phyloP scores from a whole-genome alignment of 2,888 invertebrate species.

The Rhopalosiphum nymphaeae region DNA sequence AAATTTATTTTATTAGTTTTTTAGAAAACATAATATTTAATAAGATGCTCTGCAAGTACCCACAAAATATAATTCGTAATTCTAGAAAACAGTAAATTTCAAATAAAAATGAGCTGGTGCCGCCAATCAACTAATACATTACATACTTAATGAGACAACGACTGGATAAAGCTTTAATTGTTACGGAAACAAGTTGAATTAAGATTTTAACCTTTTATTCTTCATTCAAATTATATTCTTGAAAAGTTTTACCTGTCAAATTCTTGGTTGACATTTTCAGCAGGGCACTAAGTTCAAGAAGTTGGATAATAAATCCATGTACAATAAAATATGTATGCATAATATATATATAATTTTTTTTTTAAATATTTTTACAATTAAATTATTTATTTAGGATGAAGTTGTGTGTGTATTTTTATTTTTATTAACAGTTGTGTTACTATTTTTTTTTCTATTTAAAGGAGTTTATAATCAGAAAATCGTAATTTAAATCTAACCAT shows the following conservation, averaged over 20 bases:
- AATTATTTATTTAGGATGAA: background rate
- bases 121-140: constrained; percentile 34
- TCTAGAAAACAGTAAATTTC: background rate
- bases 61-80: constrained; percentile 15
- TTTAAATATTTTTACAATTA: background rate
- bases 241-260: constrained; percentile 54
- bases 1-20: background rate
- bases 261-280: constrained; percentile 35
- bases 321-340: background rate
- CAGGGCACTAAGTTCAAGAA: background rate
- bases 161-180: constrained; percentile 47
- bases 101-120: background rate
- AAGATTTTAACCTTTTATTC: constrained; percentile 47
- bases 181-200: constrained; percentile 46
- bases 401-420: background rate
- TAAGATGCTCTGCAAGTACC: background rate
- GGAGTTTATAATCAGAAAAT: background rate
- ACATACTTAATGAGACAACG: constrained; percentile 56
- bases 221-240: constrained; percentile 10
- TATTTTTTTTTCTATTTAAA: background rate
- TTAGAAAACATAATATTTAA: background rate
- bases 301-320: background rate
- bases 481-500: background rate
- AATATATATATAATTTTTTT: background rate
- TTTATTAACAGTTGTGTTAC: background rate